Conservation (phyloP, 2,888 invertebrate species). For the Tenthredo livida region DNA sequence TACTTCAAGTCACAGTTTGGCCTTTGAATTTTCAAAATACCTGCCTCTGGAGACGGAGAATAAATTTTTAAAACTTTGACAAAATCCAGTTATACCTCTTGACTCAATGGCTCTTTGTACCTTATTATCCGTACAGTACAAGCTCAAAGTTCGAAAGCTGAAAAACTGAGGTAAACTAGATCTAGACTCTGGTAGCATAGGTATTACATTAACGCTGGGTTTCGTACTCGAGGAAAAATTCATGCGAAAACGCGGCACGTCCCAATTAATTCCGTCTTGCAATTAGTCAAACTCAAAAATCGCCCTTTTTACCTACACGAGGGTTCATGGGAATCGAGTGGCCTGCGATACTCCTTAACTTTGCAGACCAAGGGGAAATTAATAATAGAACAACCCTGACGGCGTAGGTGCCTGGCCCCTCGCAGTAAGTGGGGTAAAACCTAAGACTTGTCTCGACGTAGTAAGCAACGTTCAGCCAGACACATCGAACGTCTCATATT, state of each 20-base stretch:
- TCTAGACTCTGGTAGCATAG: background rate
- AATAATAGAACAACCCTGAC: constrained; percentile 34
- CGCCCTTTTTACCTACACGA: background rate
- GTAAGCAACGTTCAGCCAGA: constrained; percentile 9
- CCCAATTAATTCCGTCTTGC: background rate
- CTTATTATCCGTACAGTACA: constrained; percentile 16
- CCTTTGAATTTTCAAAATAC: constrained; percentile 58
- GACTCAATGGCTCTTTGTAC: constrained; percentile 8
- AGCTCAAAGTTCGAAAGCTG: background rate
- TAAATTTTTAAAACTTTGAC: constrained; percentile 57
- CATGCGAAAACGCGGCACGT: background rate
- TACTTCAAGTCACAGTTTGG: constrained; percentile 43
- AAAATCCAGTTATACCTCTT: background rate
- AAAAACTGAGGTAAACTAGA: constrained; percentile 9
- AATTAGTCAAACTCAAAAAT: constrained; percentile 11
- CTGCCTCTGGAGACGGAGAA: constrained; percentile 57
- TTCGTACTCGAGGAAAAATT: background rate
- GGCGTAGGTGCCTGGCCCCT: constrained; percentile 23
- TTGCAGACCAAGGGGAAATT: constrained; percentile 24
- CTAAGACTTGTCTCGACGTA: background rate
- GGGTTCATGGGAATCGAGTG: background rate
- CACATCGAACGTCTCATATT: background rate
- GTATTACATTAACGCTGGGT: background rate
- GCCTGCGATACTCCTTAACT: constrained; percentile 17
- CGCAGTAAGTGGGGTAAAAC: constrained; percentile 30